These are phyloP conservation scores for Orgyia antiqua DNA, from an alignment of 2,888 invertebrate genomes.

Conservation along the genomic window DNA sequence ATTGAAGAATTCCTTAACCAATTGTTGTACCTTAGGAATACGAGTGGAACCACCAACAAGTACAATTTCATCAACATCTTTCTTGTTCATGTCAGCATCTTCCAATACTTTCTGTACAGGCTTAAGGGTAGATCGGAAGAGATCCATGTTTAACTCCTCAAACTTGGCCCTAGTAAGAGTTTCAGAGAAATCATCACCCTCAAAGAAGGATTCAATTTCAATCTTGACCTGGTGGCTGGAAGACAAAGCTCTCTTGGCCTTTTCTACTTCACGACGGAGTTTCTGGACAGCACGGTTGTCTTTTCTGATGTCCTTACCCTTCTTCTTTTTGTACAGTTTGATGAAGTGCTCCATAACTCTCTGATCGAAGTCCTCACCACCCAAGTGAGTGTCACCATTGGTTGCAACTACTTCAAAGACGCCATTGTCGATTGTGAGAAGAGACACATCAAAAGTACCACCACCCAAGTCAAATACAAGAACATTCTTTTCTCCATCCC, in stretches of 20 bases:
- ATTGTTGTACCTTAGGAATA: constrained; percentile 97
- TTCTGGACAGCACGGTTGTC: constrained; percentile 97
- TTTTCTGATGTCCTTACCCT: constrained; percentile 97
- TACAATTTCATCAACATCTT: constrained; percentile 99
- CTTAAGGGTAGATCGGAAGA: constrained; percentile 94
- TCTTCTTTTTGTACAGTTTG: constrained; percentile 99
- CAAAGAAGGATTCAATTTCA: constrained; percentile 99
- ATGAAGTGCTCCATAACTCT: constrained; percentile 99
- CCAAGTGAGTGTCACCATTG: constrained; percentile 97
- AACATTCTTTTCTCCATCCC: constrained; percentile 98
- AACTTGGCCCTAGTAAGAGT: constrained; percentile 98
- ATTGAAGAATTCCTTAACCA: constrained; percentile 96
- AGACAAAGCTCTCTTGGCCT: constrained; percentile 97
- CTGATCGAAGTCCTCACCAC: constrained; percentile 99
- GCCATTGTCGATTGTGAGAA: constrained; percentile 98
- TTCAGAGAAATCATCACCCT: constrained; percentile 99
- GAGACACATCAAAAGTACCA: constrained; percentile 99
- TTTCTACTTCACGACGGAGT: constrained; percentile 97
- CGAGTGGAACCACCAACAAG: constrained; percentile 99
- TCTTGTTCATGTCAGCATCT: constrained; percentile 99
- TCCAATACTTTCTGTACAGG: constrained; percentile 97
- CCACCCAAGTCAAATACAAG: constrained; percentile 99
- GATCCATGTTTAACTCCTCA: constrained; percentile 97
- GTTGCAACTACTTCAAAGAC: constrained; percentile 97
- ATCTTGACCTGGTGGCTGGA: constrained; percentile 97